A percentile compares a stretch with the other conserved stretches of the same genome.
Conservation (phyloP, 2,113 vertebrate genomes). For the human region GRCh38 chr2:100081501-100082000, state of each 20-base stretch:
- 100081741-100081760: not conserved
- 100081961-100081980: not conserved
- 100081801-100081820: not conserved
- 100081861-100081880: not conserved
- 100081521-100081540: not conserved
- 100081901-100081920: not conserved
- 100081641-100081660: not conserved
- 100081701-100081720: rapidly evolving
- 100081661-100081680: not conserved
- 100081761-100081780: not conserved
- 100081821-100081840: not conserved
- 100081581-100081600: not conserved
- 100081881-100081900: not conserved
- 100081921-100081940: not conserved
- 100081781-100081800: not conserved
- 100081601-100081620: not conserved
- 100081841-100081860: not conserved
- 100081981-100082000: not conserved
- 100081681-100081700: not conserved
- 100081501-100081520: not conserved
- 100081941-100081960: not conserved
- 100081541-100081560: not conserved
- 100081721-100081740: not conserved
- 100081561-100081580: not conserved
- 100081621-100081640: not conserved